Evolutionary conservation across 2,797 vertebrate species (phyloP), one percentile per base, ranked within the genome.

Genomic region (Poecilia velifera): DNA sequence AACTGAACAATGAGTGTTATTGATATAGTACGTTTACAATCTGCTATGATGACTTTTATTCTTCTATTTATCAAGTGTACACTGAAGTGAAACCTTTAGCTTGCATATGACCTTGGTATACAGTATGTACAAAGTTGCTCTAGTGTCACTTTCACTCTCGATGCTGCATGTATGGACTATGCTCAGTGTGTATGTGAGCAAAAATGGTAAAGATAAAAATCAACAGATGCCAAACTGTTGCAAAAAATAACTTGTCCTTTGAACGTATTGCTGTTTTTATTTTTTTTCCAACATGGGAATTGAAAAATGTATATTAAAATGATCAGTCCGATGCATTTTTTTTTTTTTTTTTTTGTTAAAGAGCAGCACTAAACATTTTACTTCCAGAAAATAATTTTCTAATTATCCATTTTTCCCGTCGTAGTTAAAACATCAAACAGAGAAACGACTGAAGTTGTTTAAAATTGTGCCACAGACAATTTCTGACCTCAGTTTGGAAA

Each of bases 81-180:
- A 45, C 4, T 55, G 2, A 82, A 77, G 28, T n/a, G 22, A 80
- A 75, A 73, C 28, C 2, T n/a, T 49, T 12, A 47, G 3, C 43
- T 57, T 59, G 22, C 13, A 31, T n/a, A 43, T 70, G 22, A 70
- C 22, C 20, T 14, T 71, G 25, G 28, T 28, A 47, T 84, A 74
- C 72, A 81, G 57, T 80, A 73, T 41, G 57, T 76, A 36, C 22
- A 71, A 64, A 28, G 72, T 64, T n/a, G 28, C n/a, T 47, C 31
- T 20, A 62, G 51, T 59, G 76, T 79, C 25, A 83, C 75, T 83
- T 87, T 89, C 75, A 82, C 76, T 84, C 68, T 80, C 47, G 53
- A 51, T 12, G 10, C 72, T 77, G 1, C 0, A 0, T 34, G 43
- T 28, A 43, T 25, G n/a, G 74, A 62, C 18, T 5, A 4, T 22